Conservation (phyloP, 35 echinoderm and acorn worm genomes). For the Hemicentrotus pulcherrimus region DNA sequence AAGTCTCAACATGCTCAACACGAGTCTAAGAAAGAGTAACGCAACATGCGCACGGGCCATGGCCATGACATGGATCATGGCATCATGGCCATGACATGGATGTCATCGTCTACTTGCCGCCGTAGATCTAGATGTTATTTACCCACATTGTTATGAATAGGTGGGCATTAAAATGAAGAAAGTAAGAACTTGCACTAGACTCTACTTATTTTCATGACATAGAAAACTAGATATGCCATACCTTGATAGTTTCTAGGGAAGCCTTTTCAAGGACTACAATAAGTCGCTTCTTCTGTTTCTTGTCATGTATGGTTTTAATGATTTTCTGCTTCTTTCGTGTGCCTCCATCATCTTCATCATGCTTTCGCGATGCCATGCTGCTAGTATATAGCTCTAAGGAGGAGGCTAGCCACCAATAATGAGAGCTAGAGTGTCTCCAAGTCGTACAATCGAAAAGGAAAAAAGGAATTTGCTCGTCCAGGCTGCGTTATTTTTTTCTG, state of each 20-base stretch:
- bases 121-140: no score
- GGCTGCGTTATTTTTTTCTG: no score
- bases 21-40: no score
- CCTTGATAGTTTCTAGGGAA: conserved; percentile 83
- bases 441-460: no score
- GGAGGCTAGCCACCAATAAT: no score
- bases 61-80: no score
- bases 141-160: background rate
- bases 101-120: background rate
- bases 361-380: conserved; percentile 60
- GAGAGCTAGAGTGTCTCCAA: no score
- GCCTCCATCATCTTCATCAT: conserved; percentile 52
- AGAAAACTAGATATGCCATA: background rate
- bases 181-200: background rate
- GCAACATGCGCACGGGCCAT: no score
- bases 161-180: background rate
- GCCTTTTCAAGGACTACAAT: conserved; percentile 81
- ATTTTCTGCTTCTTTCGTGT: conserved; percentile 64
- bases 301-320: conserved; percentile 72
- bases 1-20: no score
- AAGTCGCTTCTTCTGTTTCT: conserved; percentile 65
- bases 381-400: background rate
- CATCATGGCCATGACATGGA: no score
- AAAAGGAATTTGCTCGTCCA: no score
- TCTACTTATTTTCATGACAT: background rate